phyloP scores from a whole-genome alignment of 2,113 vertebrate genomes.

The Butastur rufipennis region DNA sequence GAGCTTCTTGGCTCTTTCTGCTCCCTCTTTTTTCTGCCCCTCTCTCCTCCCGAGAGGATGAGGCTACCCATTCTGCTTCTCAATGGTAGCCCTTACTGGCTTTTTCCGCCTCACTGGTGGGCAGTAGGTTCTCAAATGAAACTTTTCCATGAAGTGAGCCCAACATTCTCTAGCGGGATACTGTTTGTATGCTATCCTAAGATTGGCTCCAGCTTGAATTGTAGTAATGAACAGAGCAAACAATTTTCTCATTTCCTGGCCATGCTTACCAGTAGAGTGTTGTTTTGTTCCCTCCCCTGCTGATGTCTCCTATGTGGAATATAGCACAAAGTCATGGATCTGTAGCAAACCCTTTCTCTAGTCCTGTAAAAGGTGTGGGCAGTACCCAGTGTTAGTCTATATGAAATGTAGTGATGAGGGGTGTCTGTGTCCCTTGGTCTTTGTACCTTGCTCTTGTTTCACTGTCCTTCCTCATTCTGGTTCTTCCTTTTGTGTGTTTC shows the following conservation, averaged over 20 bases:
- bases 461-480: background rate
- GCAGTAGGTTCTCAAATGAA: background rate
- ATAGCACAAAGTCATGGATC: background rate
- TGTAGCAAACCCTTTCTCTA: background rate
- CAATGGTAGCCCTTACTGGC: accelerated
- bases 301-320: background rate
- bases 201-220: background rate
- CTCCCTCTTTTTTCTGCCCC: background rate
- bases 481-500: background rate
- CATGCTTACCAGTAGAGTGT: background rate
- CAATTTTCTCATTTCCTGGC: background rate
- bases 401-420: background rate
- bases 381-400: background rate
- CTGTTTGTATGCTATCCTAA: background rate
- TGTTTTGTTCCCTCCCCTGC: background rate
- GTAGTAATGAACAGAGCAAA: background rate
- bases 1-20: background rate
- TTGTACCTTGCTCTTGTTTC: background rate
- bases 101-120: background rate
- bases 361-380: background rate
- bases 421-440: background rate
- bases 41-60: background rate
- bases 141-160: background rate
- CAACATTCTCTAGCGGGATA: background rate
- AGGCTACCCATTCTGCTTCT: background rate